Evolutionary conservation across 2,797 vertebrate genomes (phyloP), one percentile per base, ranked within the genome.

Genomic region (Enteromius anoplus): DNA sequence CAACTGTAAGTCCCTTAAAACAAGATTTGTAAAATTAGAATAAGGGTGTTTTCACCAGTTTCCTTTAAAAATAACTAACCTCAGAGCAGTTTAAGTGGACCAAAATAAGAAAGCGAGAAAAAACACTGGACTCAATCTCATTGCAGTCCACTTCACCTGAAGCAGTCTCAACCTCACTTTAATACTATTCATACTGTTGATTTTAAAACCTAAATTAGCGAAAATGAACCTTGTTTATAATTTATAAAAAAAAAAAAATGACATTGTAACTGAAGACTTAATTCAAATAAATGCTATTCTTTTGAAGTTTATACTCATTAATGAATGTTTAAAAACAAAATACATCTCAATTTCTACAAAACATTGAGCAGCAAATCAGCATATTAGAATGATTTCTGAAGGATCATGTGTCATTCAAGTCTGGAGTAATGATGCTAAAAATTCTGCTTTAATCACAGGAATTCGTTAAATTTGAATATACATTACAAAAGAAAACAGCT

Each of bases 1-100:
- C 68, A 2, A 77, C 70, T 14, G 83, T 69, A 82, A 87, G 86
- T 87, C 87, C 85, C 69, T 86, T 88, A 87, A 90, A 89, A 89
- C 86, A 73, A 14, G 8, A 62, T 70, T 3, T 72, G 62, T 58
- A 29, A 83, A 37, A 34, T 7, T n/a, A 34, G 47, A 72, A 32
- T 71, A 29, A 51, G 9, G 15, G 23, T 72, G 69, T 29, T 70
- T 26, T 70, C n/a, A 70, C 42, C 45, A 29, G 69, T 47, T 47
- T 71, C 17, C 2, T 47, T 40, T 71, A 5, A 71, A 71, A 71
- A 5, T 29, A 62, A 49, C 8, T 23, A 29, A 72, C 45, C 10
- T 51, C 2, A 49, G 4, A 51, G 26, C 26, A n/a, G 47, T n/a
- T 53, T 73, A 73, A 53, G 5, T n/a, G 17, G 10, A 73, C 29